Conservation (phyloP, 1,140 invertebrate species). For the Drosophila mojavensis region DNA sequence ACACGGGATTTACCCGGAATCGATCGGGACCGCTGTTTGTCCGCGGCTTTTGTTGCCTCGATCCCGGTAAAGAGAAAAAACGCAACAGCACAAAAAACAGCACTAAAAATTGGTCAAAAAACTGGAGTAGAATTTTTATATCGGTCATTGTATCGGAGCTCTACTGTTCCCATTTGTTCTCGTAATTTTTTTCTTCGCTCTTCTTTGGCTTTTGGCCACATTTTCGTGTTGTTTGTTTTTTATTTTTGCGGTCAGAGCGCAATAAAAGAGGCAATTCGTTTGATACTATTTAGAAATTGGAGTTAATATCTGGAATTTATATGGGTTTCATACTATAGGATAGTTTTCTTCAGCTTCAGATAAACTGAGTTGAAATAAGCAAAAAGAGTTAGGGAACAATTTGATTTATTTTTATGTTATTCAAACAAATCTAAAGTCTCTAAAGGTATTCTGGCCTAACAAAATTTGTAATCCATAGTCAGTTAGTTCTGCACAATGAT, state of each 20-base stretch:
- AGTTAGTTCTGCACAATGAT: no score
- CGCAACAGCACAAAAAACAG: constrained; percentile 72
- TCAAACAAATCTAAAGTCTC: no score
- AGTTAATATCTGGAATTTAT: no score
- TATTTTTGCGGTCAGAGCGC: constrained; percentile 42
- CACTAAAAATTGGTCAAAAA: constrained; percentile 84
- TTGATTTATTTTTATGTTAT: no score
- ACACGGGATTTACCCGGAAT: constrained; percentile 36
- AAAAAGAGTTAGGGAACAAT: no score
- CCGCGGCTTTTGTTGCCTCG: neutral
- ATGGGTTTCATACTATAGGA: no score
- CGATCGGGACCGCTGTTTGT: constrained; percentile 43
- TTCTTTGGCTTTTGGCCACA: constrained; percentile 13
- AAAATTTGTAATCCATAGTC: no score
- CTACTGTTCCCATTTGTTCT: constrained; percentile 35
- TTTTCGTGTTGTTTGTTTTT: constrained; percentile 22
- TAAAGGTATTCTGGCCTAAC: no score
- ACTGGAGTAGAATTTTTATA: constrained; percentile 74
- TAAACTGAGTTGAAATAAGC: no score
- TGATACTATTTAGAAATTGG: no score
- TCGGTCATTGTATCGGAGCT: constrained; percentile 3
- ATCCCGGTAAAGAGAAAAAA: constrained; percentile 38
- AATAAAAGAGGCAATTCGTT: constrained; percentile 28
- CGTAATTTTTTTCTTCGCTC: constrained; percentile 27
- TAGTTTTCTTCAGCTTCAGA: no score